Evolutionary conservation across 2,797 vertebrate genomes (phyloP).

Genomic region (Enteromius fasciolatus): DNA sequence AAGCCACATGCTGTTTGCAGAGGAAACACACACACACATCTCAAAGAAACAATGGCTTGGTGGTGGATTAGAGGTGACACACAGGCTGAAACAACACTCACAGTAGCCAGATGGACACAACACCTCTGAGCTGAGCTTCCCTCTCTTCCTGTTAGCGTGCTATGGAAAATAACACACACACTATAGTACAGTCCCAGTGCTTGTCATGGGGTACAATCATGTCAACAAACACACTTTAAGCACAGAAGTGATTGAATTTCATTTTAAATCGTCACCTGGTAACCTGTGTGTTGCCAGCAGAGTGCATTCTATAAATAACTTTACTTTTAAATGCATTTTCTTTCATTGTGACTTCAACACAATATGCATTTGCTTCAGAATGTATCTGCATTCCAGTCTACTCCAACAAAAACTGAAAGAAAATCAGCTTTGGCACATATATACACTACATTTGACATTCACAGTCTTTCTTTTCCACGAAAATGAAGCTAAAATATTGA

Average conservation of each 20-base stretch:
- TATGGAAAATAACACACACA: conserved; percentile 24
- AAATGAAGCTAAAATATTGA: not conserved
- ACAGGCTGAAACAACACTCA: conserved; percentile 58
- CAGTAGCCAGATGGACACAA: conserved; percentile 49
- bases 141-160: conserved; percentile 40
- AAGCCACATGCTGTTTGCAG: conserved; percentile 49
- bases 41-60: conserved; percentile 56
- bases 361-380: not conserved
- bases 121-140: conserved; percentile 46
- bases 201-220: not conserved
- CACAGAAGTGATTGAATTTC: not conserved
- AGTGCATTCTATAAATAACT: not conserved
- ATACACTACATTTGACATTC: not conserved
- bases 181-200: not conserved
- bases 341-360: not conserved
- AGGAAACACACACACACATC: conserved; percentile 42
- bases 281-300: not conserved
- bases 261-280: not conserved
- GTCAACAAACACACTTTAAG: not conserved
- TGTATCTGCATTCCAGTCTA: not conserved
- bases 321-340: not conserved
- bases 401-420: not conserved
- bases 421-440: not conserved
- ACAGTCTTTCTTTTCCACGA: not conserved
- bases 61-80: conserved; percentile 38